Conservation (phyloP, 2,888 invertebrate species). For the Pocota personata region DNA sequence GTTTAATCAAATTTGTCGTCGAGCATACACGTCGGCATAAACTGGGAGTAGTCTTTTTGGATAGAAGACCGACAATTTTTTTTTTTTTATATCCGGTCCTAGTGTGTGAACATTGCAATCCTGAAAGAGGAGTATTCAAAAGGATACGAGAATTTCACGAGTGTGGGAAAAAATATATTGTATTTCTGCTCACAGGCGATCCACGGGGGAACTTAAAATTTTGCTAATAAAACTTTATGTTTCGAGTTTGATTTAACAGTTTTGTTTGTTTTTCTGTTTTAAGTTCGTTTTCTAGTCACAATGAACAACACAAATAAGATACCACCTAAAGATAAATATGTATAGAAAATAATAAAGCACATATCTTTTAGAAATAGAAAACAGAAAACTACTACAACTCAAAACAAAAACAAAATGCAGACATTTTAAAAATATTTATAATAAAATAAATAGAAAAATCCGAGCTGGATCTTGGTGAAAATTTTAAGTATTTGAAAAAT, state of each 20-base stretch:
- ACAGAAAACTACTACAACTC: conserved; percentile 20
- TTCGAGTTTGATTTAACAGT: not conserved
- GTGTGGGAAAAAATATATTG: not conserved
- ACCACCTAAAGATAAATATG: conserved; percentile 45
- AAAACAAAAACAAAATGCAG: not conserved
- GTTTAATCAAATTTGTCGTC: conserved; percentile 52
- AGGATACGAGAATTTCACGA: not conserved
- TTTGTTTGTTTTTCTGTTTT: too few species aligned
- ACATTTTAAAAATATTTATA: not conserved
- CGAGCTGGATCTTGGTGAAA: conserved; percentile 61
- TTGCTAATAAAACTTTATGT: not conserved
- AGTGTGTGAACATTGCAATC: not conserved
- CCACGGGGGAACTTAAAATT: not conserved
- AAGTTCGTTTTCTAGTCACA: too few species aligned
- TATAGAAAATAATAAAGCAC: conserved; percentile 35
- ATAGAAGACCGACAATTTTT: conserved; percentile 15
- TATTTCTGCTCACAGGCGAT: not conserved
- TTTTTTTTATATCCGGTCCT: conserved; percentile 9
- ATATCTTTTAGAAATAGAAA: conserved; percentile 54
- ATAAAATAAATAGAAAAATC: conserved; percentile 4
- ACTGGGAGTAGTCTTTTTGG: not conserved
- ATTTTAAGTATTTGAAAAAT: not conserved
- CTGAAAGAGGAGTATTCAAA: not conserved
- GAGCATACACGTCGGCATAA: not conserved
- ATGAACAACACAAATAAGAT: conserved; percentile 11